Evolutionary conservation across 64 coral and sea anemone genomes (phyloP).

Genomic region (Acropora yongei): DNA sequence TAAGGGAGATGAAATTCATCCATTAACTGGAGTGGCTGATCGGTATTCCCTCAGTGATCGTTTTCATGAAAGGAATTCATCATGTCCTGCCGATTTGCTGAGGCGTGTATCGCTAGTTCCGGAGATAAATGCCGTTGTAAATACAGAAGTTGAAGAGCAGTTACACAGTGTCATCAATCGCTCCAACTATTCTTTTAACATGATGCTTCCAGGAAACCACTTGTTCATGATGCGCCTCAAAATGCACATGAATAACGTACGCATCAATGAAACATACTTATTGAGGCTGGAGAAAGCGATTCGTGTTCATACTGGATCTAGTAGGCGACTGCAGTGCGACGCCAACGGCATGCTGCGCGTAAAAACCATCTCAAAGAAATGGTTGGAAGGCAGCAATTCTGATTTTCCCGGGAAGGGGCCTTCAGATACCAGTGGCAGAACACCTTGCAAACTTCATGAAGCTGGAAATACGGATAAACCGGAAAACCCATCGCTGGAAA

Average conservation of each 20-base stretch:
- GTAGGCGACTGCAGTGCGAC: not conserved
- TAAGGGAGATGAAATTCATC: not conserved
- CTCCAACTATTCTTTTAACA: conserved; percentile 22
- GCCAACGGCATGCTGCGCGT: not conserved
- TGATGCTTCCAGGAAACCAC: conserved; percentile 22
- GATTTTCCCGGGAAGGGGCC: too few species aligned
- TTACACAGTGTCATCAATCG: not conserved
- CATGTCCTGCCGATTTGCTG: not conserved
- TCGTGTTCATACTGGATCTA: not conserved
- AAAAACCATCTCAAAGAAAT: not conserved
- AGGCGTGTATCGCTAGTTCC: not conserved
- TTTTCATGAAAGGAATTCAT: conserved; percentile 54
- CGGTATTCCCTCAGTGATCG: conserved; percentile 9
- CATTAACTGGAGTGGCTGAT: not conserved
- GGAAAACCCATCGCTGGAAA: too few species aligned
- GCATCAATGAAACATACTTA: not conserved
- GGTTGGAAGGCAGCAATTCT: too few species aligned
- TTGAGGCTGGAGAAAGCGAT: not conserved
- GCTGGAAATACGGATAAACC: too few species aligned
- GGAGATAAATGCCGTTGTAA: conserved; percentile 6
- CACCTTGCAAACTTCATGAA: too few species aligned
- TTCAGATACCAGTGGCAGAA: too few species aligned
- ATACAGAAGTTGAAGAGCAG: conserved; percentile 36
- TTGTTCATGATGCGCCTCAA: conserved; percentile 41
- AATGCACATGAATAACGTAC: not conserved